phyloP scores from a whole-genome alignment of 2,797 vertebrate genomes.

The Rhodeus uyekii region DNA sequence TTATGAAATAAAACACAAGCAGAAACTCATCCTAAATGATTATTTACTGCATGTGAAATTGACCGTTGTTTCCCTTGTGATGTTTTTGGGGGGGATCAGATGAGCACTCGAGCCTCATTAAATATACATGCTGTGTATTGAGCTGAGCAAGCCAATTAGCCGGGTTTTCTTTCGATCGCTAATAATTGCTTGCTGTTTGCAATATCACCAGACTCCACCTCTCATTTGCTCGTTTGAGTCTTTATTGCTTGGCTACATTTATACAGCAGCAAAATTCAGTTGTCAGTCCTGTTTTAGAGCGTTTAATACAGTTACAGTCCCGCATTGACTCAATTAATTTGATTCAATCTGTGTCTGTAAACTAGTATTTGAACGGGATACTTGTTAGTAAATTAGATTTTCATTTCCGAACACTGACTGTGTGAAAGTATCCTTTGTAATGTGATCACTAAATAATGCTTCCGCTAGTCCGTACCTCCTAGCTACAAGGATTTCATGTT shows the following conservation, averaged over 20 bases:
- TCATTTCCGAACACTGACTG: neutral
- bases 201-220: conserved; percentile 39
- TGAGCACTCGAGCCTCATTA: conserved; percentile 73
- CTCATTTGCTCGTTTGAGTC: conserved; percentile 42
- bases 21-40: conserved; percentile 53
- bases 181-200: conserved; percentile 67
- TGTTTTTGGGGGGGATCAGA: conserved; percentile 56
- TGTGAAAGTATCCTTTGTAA: conserved; percentile 12
- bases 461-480: neutral
- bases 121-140: conserved; percentile 76
- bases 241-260: conserved; percentile 35
- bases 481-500: neutral
- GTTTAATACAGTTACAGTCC: neutral
- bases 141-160: conserved; percentile 77
- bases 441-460: neutral
- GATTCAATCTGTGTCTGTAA: neutral
- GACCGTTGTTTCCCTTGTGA: conserved; percentile 55
- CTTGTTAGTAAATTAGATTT: conserved; percentile 18
- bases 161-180: conserved; percentile 64
- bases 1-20: conserved; percentile 50
- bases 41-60: conserved; percentile 56
- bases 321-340: neutral
- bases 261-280: conserved; percentile 4
- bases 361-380: neutral
- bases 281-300: neutral